Conservation (phyloP, 2,797 vertebrate species). For the Sebastes taczanowskii region DNA sequence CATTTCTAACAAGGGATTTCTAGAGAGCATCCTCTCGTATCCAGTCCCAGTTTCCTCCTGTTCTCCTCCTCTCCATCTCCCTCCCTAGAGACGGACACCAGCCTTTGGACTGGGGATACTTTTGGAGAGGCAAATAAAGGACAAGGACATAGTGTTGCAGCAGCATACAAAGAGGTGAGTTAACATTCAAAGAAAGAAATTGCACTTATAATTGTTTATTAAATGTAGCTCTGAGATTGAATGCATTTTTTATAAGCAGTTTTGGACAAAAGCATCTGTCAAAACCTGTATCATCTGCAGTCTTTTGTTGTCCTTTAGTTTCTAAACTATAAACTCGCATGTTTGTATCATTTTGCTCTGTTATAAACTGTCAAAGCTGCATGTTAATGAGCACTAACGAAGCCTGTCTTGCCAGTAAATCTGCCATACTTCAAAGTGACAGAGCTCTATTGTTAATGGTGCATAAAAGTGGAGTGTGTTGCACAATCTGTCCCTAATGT, state of each 20-base stretch:
- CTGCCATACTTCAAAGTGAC: neutral
- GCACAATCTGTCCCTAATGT: constrained; percentile 13
- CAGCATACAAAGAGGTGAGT: constrained; percentile 63
- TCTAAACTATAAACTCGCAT: neutral
- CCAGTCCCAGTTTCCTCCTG: constrained; percentile 22
- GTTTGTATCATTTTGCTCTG: neutral
- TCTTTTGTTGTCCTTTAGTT: neutral
- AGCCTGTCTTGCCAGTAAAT: neutral
- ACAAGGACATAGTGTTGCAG: constrained; percentile 10
- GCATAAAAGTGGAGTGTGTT: constrained; percentile 32
- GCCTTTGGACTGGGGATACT: constrained; percentile 15
- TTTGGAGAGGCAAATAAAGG: neutral
- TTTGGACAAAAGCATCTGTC: neutral
- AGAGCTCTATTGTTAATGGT: constrained; percentile 9
- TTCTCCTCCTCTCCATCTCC: constrained; percentile 40
- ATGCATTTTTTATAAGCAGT: neutral
- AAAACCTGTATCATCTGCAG: neutral
- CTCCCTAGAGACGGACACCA: constrained; percentile 12
- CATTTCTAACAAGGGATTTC: constrained; percentile 17
- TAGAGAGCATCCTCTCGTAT: constrained; percentile 59
- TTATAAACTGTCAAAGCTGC: neutral
- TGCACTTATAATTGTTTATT: neutral
- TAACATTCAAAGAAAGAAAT: neutral
- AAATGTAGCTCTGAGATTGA: neutral
- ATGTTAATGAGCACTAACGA: neutral